A percentile compares a stretch with the other conserved stretches of the same genome.
These are phyloP conservation scores for Chelon labrosus DNA, from an alignment of 2,797 vertebrate species.

Conservation along the genomic window DNA sequence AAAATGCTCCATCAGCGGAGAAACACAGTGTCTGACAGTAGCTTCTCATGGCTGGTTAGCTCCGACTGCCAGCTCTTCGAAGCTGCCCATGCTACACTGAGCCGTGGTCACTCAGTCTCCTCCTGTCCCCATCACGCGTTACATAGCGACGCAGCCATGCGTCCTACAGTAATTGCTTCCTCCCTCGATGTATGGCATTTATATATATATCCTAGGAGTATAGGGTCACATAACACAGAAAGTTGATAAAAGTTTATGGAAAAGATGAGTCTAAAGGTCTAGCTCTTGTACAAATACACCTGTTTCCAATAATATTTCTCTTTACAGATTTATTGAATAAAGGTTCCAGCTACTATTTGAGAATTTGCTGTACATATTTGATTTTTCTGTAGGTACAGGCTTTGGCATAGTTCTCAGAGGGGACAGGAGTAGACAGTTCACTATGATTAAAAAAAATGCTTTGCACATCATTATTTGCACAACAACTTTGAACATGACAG, in stretches of 20 bases:
- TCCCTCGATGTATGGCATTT: no score
- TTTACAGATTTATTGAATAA: background rate
- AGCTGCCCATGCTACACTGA: background rate
- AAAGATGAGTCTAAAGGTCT: background rate
- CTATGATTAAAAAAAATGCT: constrained; percentile 7
- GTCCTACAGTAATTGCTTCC: background rate
- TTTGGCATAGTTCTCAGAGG: background rate
- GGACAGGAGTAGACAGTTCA: background rate
- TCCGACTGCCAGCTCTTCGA: background rate
- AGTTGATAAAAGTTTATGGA: background rate
- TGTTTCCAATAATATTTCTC: background rate
- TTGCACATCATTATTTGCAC: constrained; percentile 29
- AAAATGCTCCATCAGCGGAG: background rate
- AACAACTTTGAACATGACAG: constrained; percentile 3
- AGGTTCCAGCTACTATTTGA: background rate
- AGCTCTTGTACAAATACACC: background rate
- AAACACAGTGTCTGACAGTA: constrained; percentile 12
- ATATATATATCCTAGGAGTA: no score
- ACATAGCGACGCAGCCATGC: constrained; percentile 2
- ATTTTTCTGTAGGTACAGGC: background rate
- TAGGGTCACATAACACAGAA: background rate
- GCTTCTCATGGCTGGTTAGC: constrained; percentile 15
- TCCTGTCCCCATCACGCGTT: background rate
- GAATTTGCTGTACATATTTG: background rate
- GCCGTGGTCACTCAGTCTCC: constrained; percentile 11